Evolutionary conservation across 2,797 vertebrate genomes (phyloP), one percentile per base, ranked within the genome.

Genomic region (Buceros bicornis): DNA sequence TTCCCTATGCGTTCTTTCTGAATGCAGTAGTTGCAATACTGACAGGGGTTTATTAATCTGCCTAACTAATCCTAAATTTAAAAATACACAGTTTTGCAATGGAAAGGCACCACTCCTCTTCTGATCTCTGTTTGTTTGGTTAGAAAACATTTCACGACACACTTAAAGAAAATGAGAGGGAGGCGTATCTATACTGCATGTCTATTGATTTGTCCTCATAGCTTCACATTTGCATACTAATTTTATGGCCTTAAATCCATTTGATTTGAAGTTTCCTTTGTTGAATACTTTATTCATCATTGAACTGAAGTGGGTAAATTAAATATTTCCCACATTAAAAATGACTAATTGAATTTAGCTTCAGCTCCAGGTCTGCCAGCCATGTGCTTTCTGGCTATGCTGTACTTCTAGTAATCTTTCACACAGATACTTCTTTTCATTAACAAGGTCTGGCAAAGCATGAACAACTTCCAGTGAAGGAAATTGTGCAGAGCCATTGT

Each of bases 281-380:
- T 50, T 74, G 43, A 66, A 45, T 80, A 91, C 48, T 64, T 85
- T 80, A 53, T 67, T 89, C 40, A 60, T 6, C n/a, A 33, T 25
- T 87, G 72, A 80, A 67, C 16, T 72, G 64, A 83, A 72, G 19
- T 40, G 13, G 12, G 33, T 72, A 93, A 87, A 87, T 18, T 43
- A 80, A 86, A 76, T 69, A 93, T 81, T 73, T 69, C 33, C 42
- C 29, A 70, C 77, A 89, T 87, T 65, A 93, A 81, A 94, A 84
- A 91, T 70, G 29, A 73, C 48, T 87, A 70, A 77, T 50, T 40
- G 13, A 70, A 84, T 78, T 84, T 93, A 47, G 61, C 21, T 78
- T 81, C 37, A 25, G 20, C 37, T 84, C 43, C 51, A 81, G 3
- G 15, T 80, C 37, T 80, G 40, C 50, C 60, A 87, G 19, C 24